Conservation (phyloP, 2,888 invertebrate genomes). For the Scaptomyza cyrtandrae region DNA sequence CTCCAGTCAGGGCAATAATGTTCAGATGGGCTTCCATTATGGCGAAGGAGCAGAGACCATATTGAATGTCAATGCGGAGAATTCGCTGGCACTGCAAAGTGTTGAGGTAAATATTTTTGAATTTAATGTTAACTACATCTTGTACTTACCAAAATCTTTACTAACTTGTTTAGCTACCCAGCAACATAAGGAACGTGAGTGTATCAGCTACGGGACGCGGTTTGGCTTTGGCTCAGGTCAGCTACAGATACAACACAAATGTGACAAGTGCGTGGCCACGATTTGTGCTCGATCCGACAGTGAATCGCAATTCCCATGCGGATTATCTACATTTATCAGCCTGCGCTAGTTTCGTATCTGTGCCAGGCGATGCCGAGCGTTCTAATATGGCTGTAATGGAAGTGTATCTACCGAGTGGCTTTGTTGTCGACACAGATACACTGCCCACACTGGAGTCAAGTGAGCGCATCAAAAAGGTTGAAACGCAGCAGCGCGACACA, state of each 20-base stretch:
- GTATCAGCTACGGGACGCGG: slow-evolving; percentile 93
- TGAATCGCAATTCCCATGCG: slow-evolving; percentile 93
- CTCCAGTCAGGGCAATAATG: slow-evolving; percentile 85
- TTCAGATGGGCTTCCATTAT: slow-evolving; percentile 87
- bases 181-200: slow-evolving; percentile 87
- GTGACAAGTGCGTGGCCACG: slow-evolving; percentile 95
- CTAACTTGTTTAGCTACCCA: slow-evolving; percentile 71
- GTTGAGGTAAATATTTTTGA: slow-evolving; percentile 86
- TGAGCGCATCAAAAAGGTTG: slow-evolving; percentile 87
- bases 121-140: background rate
- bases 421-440: slow-evolving; percentile 92
- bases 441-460: slow-evolving; percentile 88
- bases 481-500: slow-evolving; percentile 88
- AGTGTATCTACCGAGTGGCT: slow-evolving; percentile 95
- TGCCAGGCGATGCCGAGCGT: slow-evolving; percentile 84
- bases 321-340: slow-evolving; percentile 93
- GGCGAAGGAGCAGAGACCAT: slow-evolving; percentile 83
- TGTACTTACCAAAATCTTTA: background rate
- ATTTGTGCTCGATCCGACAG: slow-evolving; percentile 94
- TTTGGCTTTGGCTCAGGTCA: slow-evolving; percentile 91
- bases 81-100: slow-evolving; percentile 93
- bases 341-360: slow-evolving; percentile 87
- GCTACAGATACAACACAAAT: slow-evolving; percentile 92
- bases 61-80: slow-evolving; percentile 91
- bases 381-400: slow-evolving; percentile 96